Conservation (phyloP, 2,888 invertebrate genomes). For the Byasa hedistus region DNA sequence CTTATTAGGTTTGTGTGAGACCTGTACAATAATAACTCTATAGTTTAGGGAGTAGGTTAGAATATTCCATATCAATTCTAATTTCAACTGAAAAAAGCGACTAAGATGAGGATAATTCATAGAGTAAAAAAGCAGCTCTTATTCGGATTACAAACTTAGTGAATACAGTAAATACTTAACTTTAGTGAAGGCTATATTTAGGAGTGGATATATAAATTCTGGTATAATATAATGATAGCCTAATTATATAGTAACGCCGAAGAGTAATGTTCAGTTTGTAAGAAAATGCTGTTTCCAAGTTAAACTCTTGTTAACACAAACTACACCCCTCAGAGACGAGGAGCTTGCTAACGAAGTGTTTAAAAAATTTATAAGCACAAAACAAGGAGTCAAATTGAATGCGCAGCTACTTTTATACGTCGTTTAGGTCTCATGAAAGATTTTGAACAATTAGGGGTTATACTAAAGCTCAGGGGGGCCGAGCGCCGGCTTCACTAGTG, state of each 20-base stretch:
- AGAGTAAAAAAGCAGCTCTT: too few relatives aligned
- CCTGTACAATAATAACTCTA: too few relatives aligned
- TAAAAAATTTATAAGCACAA: conserved; percentile 12
- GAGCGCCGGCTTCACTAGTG: conserved; percentile 9
- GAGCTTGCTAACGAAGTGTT: conserved; percentile 11
- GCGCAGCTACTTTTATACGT: conserved; percentile 18
- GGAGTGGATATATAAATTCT: not conserved
- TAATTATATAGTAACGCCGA: not conserved
- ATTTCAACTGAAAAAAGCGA: too few relatives aligned
- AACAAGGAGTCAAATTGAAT: conserved; percentile 14
- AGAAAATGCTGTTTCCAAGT: not conserved
- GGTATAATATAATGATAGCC: too few relatives aligned
- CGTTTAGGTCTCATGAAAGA: conserved; percentile 28
- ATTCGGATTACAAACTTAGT: too few relatives aligned
- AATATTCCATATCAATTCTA: too few relatives aligned
- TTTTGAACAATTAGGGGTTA: conserved; percentile 28
- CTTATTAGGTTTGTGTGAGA: too few relatives aligned
- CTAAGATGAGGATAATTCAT: too few relatives aligned
- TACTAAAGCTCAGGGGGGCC: conserved; percentile 24
- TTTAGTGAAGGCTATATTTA: not conserved
- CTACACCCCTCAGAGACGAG: not conserved
- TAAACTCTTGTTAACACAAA: conserved; percentile 1
- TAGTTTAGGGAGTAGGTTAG: too few relatives aligned
- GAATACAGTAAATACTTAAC: too few relatives aligned
- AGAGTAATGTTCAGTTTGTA: not conserved